Evolutionary conservation across 2,888 invertebrate genomes (phyloP).

Genomic region (Papilio gigon): DNA sequence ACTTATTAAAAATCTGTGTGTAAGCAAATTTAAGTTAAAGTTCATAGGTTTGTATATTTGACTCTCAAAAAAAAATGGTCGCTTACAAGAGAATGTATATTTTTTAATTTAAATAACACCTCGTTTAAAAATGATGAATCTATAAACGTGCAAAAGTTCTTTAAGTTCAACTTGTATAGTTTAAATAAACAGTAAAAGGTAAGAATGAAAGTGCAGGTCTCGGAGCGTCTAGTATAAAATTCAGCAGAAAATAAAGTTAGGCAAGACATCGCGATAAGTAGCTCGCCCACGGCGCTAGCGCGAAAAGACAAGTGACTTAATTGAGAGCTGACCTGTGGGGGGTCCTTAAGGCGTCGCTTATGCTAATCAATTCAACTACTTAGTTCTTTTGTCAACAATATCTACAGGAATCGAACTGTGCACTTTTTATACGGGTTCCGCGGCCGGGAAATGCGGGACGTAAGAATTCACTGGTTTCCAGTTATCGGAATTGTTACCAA

Average conservation of each 20-base stretch:
- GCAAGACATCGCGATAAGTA: conserved; percentile 69
- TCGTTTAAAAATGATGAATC: too few species aligned
- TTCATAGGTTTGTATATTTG: too few species aligned
- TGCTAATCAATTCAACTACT: conserved; percentile 78
- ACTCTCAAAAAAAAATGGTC: too few species aligned
- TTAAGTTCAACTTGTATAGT: conserved; percentile 13
- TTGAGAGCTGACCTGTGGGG: conserved; percentile 76
- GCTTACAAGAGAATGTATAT: too few species aligned
- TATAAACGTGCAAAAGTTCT: neutral
- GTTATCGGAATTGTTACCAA: conserved; percentile 48
- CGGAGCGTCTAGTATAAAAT: conserved; percentile 59
- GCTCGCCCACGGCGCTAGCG: conserved; percentile 69
- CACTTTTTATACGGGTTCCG: conserved; percentile 63
- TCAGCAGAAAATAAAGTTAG: conserved; percentile 71
- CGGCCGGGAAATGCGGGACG: conserved; percentile 34
- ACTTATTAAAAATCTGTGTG: too few species aligned
- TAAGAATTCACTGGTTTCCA: conserved; percentile 46
- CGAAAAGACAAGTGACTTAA: conserved; percentile 81
- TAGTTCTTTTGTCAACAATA: conserved; percentile 75
- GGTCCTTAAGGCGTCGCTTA: conserved; percentile 74
- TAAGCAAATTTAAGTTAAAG: too few species aligned
- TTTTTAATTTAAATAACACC: too few species aligned
- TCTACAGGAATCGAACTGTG: conserved; percentile 63
- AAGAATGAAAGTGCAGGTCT: conserved; percentile 22
- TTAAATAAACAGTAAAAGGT: conserved; percentile 13